These are phyloP conservation scores for Bujurquina vittata DNA, from an alignment of 2,113 vertebrate genomes.

Conservation along the genomic window DNA sequence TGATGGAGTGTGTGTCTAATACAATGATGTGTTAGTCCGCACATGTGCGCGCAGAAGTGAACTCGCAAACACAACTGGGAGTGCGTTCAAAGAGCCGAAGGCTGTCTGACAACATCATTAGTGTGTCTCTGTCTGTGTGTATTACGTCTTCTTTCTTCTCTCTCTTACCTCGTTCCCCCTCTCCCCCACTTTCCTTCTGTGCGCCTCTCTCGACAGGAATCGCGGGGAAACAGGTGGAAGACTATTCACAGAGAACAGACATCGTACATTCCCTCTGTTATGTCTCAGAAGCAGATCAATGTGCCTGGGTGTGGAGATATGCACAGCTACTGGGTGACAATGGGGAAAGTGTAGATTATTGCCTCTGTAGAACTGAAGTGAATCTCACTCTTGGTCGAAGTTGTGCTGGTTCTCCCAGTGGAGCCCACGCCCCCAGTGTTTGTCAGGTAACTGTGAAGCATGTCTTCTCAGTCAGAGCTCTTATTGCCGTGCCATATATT, in stretches of 20 bases:
- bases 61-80: constrained; percentile 56
- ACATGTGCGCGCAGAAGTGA: constrained; percentile 36
- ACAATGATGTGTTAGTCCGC: constrained; percentile 57
- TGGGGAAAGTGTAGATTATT: constrained; percentile 40
- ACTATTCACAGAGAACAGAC: constrained; percentile 42
- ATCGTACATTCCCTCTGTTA: constrained; percentile 41
- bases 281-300: constrained; percentile 60
- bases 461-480: background rate
- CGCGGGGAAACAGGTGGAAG: constrained; percentile 65
- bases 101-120: constrained; percentile 77
- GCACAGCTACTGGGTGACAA: constrained; percentile 24
- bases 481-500: background rate
- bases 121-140: constrained; percentile 66
- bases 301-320: constrained; percentile 34
- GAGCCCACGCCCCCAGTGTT: constrained; percentile 26
- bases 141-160: constrained; percentile 51
- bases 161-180: constrained; percentile 41
- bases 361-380: constrained; percentile 29
- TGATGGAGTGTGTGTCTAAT: constrained; percentile 74
- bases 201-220: constrained; percentile 51
- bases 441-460: constrained; percentile 8
- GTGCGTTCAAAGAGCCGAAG: constrained; percentile 66
- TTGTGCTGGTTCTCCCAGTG: constrained; percentile 23
- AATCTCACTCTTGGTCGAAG: constrained; percentile 10
- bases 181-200: constrained; percentile 27